Evolutionary conservation across 2,888 invertebrate species (phyloP).

Genomic region (Dasypolia templi): DNA sequence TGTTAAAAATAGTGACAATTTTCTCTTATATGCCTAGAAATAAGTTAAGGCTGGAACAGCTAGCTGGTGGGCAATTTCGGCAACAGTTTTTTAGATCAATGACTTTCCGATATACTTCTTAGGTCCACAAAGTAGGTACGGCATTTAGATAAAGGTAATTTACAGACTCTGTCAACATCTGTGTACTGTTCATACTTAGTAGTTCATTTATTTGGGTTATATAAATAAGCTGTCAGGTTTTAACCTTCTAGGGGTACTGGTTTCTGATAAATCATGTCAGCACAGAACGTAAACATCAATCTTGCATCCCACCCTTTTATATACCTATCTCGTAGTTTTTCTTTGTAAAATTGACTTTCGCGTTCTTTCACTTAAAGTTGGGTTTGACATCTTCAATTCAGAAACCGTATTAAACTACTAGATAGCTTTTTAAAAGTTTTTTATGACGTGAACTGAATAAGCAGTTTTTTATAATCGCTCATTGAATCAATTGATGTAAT

Average conservation of each 20-base stretch:
- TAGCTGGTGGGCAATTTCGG: neutral
- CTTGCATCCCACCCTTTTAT: too few relatives aligned
- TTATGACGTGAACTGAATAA: too few relatives aligned
- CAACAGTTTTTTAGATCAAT: neutral
- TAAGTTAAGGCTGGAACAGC: neutral
- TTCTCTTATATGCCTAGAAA: neutral
- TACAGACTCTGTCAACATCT: too few relatives aligned
- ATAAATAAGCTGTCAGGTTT: neutral
- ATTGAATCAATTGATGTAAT: too few relatives aligned
- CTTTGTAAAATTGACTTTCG: too few relatives aligned
- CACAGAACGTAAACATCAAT: neutral
- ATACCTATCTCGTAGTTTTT: too few relatives aligned
- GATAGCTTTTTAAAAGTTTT: too few relatives aligned
- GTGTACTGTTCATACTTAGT: neutral
- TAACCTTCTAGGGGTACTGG: neutral
- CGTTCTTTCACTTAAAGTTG: too few relatives aligned
- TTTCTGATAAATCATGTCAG: neutral
- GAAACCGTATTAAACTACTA: too few relatives aligned
- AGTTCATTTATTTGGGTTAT: too few relatives aligned
- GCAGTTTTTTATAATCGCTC: too few relatives aligned
- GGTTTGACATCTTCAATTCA: too few relatives aligned
- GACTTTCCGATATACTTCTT: neutral
- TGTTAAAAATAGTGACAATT: neutral
- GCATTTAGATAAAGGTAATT: neutral
- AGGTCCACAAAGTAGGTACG: neutral